Conservation (phyloP, 2,888 invertebrate genomes). For the Dorcus hopei region DNA sequence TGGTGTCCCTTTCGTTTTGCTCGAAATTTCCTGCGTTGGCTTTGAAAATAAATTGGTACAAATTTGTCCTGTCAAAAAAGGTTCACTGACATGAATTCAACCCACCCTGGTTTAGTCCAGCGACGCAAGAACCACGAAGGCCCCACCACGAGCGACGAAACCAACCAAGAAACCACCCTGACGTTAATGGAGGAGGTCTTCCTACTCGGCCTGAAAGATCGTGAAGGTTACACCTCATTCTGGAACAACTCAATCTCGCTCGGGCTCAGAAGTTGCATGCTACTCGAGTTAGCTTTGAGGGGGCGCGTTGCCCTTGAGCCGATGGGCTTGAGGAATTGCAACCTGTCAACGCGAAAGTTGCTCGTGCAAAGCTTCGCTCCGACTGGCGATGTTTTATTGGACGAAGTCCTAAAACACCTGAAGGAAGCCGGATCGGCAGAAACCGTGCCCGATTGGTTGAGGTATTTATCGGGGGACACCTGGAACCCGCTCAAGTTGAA, state of each 20-base stretch:
- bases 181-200: conserved; percentile 99
- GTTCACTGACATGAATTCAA: no score
- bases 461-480: conserved; percentile 94
- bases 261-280: conserved; percentile 90
- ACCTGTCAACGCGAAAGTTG: conserved; percentile 76
- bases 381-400: conserved; percentile 89
- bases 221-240: conserved; percentile 98
- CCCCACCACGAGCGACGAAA: no score
- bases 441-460: conserved; percentile 94
- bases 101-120: no score
- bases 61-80: no score
- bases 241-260: conserved; percentile 99
- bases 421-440: conserved; percentile 93
- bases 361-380: conserved; percentile 77
- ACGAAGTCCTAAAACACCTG: conserved; percentile 88
- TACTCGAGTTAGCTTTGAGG: conserved; percentile 87
- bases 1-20: no score
- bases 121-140: no score
- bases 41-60: no score
- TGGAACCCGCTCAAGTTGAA: conserved; percentile 96
- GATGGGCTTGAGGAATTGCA: conserved; percentile 87
- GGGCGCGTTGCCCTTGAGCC: conserved; percentile 90
- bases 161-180: conserved; percentile 78
- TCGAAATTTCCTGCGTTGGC: no score
- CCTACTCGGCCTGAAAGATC: conserved; percentile 94